Conservation (phyloP, 2,797 vertebrate species). For the Perdix hodgsoniae region DNA sequence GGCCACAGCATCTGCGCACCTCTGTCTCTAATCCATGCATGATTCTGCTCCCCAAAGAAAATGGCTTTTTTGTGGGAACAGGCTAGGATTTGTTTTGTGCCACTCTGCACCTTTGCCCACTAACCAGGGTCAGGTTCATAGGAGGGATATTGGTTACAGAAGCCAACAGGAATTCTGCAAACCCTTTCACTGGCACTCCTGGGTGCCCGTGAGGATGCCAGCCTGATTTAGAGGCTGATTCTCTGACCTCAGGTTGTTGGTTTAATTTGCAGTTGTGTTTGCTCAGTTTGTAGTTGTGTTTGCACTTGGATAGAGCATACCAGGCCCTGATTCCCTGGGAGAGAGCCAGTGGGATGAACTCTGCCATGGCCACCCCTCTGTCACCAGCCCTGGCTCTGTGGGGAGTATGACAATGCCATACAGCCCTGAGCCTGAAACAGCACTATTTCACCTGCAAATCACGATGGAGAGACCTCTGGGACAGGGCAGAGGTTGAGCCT, state of each 20-base stretch:
- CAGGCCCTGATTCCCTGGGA: background rate
- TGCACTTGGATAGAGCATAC: background rate
- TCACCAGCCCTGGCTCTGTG: background rate
- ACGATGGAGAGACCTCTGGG: background rate
- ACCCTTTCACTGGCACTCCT: background rate
- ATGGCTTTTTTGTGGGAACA: accelerated
- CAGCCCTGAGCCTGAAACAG: background rate
- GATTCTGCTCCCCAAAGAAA: background rate
- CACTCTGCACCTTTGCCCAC: background rate
- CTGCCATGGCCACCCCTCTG: background rate
- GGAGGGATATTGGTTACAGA: background rate
- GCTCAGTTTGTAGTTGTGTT: background rate
- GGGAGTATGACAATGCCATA: background rate
- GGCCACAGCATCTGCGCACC: background rate
- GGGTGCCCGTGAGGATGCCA: background rate
- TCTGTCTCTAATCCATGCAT: accelerated
- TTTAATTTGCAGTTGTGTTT: background rate
- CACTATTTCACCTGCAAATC: background rate
- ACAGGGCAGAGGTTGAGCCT: background rate
- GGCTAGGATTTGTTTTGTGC: background rate
- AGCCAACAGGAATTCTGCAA: background rate
- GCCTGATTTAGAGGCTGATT: background rate
- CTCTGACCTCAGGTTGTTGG: background rate
- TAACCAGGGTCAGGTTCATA: background rate
- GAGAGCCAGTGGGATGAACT: background rate